These are phyloP conservation scores for Laticauda laticaudata DNA, from an alignment of 2,113 vertebrate genomes.

Conservation along the genomic window DNA sequence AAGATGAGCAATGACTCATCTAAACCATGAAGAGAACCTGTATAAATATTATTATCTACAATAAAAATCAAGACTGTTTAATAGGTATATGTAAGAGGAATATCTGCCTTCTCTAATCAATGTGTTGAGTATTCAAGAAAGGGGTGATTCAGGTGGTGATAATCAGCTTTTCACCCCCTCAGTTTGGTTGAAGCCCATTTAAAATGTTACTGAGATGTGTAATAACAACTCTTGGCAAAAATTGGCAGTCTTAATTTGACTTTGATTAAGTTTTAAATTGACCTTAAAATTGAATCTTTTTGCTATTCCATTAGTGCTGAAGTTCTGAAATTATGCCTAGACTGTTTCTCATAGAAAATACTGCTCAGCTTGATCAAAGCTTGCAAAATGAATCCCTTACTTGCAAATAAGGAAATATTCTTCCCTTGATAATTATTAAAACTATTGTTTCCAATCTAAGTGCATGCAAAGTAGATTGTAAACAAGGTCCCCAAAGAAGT, in stretches of 20 bases:
- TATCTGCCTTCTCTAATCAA: slow-evolving; percentile 36
- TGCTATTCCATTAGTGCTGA: slow-evolving; percentile 5
- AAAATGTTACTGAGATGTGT: slow-evolving; percentile 51
- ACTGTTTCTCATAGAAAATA: slow-evolving; percentile 25
- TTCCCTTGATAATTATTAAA: not conserved
- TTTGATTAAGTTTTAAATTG: slow-evolving; percentile 63
- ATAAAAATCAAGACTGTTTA: not conserved
- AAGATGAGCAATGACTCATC: not conserved
- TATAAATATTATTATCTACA: not conserved
- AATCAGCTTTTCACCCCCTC: slow-evolving; percentile 42
- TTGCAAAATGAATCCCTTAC: not conserved
- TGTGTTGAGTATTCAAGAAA: slow-evolving; percentile 37
- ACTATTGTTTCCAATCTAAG: not conserved
- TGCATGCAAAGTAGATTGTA: not conserved
- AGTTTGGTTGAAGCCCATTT: slow-evolving; percentile 57
- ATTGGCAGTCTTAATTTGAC: slow-evolving; percentile 52
- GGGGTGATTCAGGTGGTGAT: slow-evolving; percentile 27
- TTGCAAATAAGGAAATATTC: not conserved
- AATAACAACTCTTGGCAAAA: slow-evolving; percentile 57
- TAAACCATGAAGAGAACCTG: not conserved
- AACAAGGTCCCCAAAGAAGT: not conserved
- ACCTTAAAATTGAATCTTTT: slow-evolving; percentile 55
- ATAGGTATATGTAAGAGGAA: slow-evolving; percentile 31
- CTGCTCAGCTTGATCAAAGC: not conserved
- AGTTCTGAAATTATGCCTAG: slow-evolving; percentile 27